Evolutionary conservation across 2,113 vertebrate genomes (phyloP).

Genomic region (Aplodontia rufa): DNA sequence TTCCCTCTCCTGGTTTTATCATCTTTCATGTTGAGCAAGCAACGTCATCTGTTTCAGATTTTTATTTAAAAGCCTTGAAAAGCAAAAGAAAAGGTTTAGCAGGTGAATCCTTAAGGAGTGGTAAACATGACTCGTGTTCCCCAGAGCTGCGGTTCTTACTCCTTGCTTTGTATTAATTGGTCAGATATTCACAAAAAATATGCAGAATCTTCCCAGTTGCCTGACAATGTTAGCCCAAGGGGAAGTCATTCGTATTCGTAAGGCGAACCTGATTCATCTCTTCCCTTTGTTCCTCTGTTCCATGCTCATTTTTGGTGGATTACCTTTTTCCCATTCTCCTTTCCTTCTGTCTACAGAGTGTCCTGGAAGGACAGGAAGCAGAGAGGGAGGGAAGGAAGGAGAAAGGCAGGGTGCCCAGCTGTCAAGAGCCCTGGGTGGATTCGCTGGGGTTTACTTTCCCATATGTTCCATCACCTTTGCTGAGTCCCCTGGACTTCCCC

Average conservation of each 20-base stretch:
- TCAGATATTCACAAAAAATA: conserved; percentile 5
- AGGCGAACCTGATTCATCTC: neutral
- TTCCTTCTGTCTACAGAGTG: neutral
- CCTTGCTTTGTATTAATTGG: conserved; percentile 3
- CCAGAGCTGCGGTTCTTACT: neutral
- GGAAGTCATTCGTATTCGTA: conserved; percentile 44
- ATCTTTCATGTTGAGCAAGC: neutral
- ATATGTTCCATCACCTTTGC: neutral
- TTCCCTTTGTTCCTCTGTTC: conserved; percentile 1
- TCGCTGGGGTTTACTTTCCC: neutral
- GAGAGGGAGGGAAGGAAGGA: neutral
- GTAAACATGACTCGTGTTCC: neutral
- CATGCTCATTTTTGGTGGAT: neutral
- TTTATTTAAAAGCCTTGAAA: conserved; percentile 16
- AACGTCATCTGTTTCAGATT: neutral
- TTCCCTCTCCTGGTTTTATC: neutral
- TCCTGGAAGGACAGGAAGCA: neutral
- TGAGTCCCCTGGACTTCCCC: neutral
- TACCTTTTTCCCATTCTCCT: neutral
- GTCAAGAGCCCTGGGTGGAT: accelerated
- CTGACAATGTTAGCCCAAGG: neutral
- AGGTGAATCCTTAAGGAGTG: neutral
- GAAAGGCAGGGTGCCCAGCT: too few species aligned
- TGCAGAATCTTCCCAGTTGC: conserved; percentile 27
- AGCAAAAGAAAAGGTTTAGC: neutral